phyloP scores from a whole-genome alignment of 2,888 invertebrate species.

The Sinopyrophorus schimmeli region DNA sequence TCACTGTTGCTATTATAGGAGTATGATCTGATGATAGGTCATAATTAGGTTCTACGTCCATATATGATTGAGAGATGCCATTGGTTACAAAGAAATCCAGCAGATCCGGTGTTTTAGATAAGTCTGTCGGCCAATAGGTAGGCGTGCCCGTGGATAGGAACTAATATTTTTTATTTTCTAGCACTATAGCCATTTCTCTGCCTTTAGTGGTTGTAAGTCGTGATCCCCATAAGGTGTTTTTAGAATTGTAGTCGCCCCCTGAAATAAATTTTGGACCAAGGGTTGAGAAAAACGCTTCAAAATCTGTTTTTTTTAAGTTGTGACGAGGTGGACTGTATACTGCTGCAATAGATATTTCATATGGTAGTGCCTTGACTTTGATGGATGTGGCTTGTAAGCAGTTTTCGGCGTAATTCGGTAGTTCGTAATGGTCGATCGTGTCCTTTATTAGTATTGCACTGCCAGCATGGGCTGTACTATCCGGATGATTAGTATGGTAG shows the following conservation, averaged over 20 bases:
- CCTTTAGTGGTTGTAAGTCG: slow-evolving; percentile 4
- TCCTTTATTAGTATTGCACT: slow-evolving; percentile 4
- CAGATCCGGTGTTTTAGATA: slow-evolving; percentile 3
- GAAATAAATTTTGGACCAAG: slow-evolving; percentile 5
- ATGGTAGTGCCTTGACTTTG: slow-evolving; percentile 1
- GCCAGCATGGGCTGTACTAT: slow-evolving; percentile 7
- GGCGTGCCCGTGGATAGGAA: not conserved
- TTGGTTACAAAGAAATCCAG: slow-evolving; percentile 12
- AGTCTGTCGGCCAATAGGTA: slow-evolving; percentile 6
- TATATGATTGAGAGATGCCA: slow-evolving; percentile 21
- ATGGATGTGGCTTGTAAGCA: slow-evolving; percentile 10
- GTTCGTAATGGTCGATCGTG: not conserved
- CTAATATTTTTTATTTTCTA: not conserved
- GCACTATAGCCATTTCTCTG: slow-evolving; percentile 1
- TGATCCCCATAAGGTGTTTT: slow-evolving; percentile 1
- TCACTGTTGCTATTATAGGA: slow-evolving; percentile 21
- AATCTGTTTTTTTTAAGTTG: not conserved
- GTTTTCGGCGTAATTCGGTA: slow-evolving; percentile 4
- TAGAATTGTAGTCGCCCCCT: slow-evolving; percentile 7
- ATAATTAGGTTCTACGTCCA: slow-evolving; percentile 14
- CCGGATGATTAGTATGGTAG: slow-evolving; percentile 7
- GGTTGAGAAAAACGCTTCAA: slow-evolving; percentile 2
- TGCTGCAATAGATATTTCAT: slow-evolving; percentile 3
- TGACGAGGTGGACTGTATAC: slow-evolving; percentile 9
- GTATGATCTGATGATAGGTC: no score